A percentile compares a stretch with the other conserved stretches of the same genome.
Evolutionary conservation across 2,888 invertebrate species (phyloP).

Genomic region (Sisyra nigra): DNA sequence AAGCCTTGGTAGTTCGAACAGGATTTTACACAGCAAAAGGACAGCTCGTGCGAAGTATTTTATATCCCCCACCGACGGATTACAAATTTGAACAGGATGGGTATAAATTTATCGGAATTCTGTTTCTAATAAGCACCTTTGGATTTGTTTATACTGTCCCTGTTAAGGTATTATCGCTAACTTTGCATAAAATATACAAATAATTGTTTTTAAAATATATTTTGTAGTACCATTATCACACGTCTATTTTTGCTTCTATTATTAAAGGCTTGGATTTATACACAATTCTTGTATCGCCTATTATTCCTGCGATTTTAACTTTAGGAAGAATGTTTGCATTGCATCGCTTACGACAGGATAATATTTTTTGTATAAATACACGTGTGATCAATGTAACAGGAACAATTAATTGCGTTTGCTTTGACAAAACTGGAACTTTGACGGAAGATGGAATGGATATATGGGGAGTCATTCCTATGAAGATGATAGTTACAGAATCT

Average conservation of each 20-base stretch:
- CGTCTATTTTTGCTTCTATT: constrained; percentile 43
- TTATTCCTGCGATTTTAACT: constrained; percentile 92
- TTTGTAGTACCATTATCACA: constrained; percentile 40
- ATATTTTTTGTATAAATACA: constrained; percentile 85
- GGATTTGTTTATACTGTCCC: constrained; percentile 82
- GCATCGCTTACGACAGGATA: constrained; percentile 54
- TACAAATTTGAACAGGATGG: constrained; percentile 93
- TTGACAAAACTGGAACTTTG: constrained; percentile 89
- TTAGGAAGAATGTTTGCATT: constrained; percentile 88
- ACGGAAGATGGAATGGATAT: constrained; percentile 94
- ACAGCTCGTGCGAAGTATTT: constrained; percentile 75
- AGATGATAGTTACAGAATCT: constrained; percentile 14
- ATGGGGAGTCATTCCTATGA: constrained; percentile 71
- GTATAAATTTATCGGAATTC: constrained; percentile 70
- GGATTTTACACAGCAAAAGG: constrained; percentile 87
- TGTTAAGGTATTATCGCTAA: constrained; percentile 71
- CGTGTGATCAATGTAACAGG: constrained; percentile 87
- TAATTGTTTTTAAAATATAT: no score
- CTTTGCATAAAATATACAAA: no score
- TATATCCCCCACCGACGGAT: constrained; percentile 91
- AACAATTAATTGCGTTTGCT: constrained; percentile 75
- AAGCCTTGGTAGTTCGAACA: constrained; percentile 63
- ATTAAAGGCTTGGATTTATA: constrained; percentile 80
- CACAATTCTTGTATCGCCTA: constrained; percentile 91
- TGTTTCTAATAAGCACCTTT: constrained; percentile 59